Percentiles rank a stretch among this genome's conserved stretches.
phyloP scores from a whole-genome alignment of 2,797 vertebrate species.

The Typhlichthys eigenmanni region DNA sequence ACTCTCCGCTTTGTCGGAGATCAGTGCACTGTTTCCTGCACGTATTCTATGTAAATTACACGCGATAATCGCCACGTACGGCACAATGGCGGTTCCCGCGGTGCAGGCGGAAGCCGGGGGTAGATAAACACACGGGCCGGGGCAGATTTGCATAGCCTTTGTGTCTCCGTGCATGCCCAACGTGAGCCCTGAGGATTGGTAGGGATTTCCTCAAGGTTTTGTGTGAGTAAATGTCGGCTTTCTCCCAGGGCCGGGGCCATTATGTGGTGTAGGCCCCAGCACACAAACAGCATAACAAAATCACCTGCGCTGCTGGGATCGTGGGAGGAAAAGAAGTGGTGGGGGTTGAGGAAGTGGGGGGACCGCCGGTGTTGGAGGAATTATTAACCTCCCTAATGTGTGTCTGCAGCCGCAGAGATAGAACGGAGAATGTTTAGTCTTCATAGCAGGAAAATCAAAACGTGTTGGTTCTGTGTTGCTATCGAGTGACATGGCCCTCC shows the following conservation, averaged over 20 bases:
- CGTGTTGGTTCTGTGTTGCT: too few relatives aligned
- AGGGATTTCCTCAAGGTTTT: slow-evolving; percentile 75
- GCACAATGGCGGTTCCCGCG: slow-evolving; percentile 79
- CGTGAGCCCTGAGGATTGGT: slow-evolving; percentile 75
- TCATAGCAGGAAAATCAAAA: too few relatives aligned
- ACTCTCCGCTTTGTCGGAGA: slow-evolving; percentile 78
- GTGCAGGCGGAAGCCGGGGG: slow-evolving; percentile 77
- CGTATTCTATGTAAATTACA: slow-evolving; percentile 84
- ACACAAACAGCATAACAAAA: slow-evolving; percentile 74
- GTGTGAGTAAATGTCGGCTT: slow-evolving; percentile 76
- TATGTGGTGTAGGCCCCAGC: slow-evolving; percentile 74
- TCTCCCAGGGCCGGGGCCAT: slow-evolving; percentile 77
- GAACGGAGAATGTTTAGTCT: slow-evolving; percentile 13
- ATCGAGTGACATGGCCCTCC: neutral
- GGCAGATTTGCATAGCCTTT: slow-evolving; percentile 82
- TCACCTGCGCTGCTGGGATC: slow-evolving; percentile 69
- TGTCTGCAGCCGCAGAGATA: slow-evolving; percentile 40
- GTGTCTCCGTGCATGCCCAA: slow-evolving; percentile 72
- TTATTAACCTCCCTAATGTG: slow-evolving; percentile 57
- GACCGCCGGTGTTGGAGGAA: slow-evolving; percentile 23
- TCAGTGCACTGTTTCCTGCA: slow-evolving; percentile 75
- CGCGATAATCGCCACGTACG: slow-evolving; percentile 77
- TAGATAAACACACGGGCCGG: slow-evolving; percentile 80
- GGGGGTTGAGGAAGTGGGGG: neutral
- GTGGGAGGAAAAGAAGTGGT: neutral